Evolutionary conservation across 2,888 invertebrate species (phyloP).

Genomic region (Tholera decimalis): DNA sequence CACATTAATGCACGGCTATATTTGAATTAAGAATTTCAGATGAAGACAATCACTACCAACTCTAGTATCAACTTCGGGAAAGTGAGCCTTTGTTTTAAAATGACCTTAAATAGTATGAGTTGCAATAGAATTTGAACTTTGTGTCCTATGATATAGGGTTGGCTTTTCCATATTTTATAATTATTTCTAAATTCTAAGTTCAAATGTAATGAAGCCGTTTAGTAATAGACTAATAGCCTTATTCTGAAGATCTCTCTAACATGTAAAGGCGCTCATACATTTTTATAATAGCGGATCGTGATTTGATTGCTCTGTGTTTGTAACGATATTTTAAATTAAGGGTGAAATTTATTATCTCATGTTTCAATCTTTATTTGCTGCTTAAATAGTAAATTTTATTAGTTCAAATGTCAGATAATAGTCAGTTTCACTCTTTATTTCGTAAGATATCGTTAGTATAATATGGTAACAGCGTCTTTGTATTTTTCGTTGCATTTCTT

Average conservation of each 20-base stretch:
- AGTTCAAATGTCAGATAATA: not conserved
- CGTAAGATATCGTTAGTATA: constrained; percentile 7
- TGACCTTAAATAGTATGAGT: not conserved
- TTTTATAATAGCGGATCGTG: not conserved
- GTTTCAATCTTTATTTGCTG: not conserved
- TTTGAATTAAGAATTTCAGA: not conserved
- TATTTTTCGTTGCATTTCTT: constrained; percentile 53
- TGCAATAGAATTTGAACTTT: not conserved
- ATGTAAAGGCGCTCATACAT: constrained; percentile 35
- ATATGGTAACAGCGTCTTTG: constrained; percentile 22
- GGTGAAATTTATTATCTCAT: constrained; percentile 3
- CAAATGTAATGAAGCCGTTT: constrained; percentile 4
- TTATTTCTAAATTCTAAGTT: not conserved
- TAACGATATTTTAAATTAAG: constrained; percentile 19
- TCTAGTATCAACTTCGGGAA: not conserved
- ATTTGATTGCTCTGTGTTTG: constrained; percentile 3
- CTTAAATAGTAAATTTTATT: not conserved
- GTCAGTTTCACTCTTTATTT: constrained; percentile 1
- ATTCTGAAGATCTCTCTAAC: constrained; percentile 34
- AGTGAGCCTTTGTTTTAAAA: not conserved
- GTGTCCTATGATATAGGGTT: not conserved
- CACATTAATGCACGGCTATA: not conserved
- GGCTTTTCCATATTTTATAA: not conserved
- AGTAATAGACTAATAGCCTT: constrained; percentile 19
- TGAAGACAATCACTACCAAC: not conserved